These are phyloP conservation scores for Beris chalybata DNA, from an alignment of 2,888 invertebrate species.

Conservation along the genomic window DNA sequence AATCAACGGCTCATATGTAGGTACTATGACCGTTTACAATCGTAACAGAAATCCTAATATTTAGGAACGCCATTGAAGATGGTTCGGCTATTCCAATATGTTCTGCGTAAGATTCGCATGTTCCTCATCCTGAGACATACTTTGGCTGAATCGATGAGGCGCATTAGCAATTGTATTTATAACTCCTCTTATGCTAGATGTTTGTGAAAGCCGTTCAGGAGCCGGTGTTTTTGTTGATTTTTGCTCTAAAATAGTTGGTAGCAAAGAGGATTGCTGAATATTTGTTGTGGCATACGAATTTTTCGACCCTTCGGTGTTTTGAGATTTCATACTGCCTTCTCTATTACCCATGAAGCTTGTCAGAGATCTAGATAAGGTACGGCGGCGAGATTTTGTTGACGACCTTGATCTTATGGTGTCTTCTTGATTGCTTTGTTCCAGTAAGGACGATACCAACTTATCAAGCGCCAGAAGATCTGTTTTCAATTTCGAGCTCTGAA, in stretches of 20 bases:
- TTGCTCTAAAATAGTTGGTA: conserved; percentile 56
- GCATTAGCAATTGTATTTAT: conserved; percentile 49
- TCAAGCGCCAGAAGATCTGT: conserved; percentile 66
- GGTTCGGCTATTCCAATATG: conserved; percentile 40
- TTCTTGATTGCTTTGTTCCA: conserved; percentile 51
- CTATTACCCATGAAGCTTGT: conserved; percentile 45
- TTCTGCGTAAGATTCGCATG: conserved; percentile 52
- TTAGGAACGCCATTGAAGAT: too few relatives aligned
- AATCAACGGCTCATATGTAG: too few relatives aligned
- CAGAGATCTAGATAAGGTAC: conserved; percentile 54
- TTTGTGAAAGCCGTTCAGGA: conserved; percentile 38
- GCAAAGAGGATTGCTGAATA: conserved; percentile 44
- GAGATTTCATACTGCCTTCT: conserved; percentile 30
- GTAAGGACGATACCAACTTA: conserved; percentile 63
- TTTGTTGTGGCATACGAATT: neutral
- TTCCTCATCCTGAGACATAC: conserved; percentile 46
- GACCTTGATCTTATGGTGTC: conserved; percentile 44
- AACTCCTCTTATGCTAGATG: conserved; percentile 49
- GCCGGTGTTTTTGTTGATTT: conserved; percentile 32
- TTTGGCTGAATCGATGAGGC: conserved; percentile 46
- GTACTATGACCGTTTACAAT: too few relatives aligned
- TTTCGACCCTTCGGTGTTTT: neutral
- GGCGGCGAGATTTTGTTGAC: conserved; percentile 52
- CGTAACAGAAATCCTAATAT: too few relatives aligned
- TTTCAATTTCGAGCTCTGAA: conserved; percentile 57